Evolutionary conservation across 1,140 invertebrate species (phyloP).

Genomic region (Aphelinus certus): DNA sequence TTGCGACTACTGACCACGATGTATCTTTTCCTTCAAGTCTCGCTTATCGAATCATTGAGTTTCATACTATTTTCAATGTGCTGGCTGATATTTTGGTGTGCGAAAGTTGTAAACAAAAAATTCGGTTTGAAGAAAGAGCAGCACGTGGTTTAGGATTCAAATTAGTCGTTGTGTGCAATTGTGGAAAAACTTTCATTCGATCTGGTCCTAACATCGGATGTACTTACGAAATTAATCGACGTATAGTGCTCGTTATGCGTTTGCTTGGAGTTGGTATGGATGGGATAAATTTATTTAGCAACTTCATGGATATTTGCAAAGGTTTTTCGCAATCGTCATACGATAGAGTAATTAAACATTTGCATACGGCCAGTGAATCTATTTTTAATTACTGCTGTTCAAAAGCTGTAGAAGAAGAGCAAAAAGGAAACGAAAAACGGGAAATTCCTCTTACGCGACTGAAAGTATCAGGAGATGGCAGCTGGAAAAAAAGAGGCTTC

Average conservation of each 20-base stretch:
- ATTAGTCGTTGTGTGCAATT: not conserved
- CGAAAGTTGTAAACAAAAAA: not conserved
- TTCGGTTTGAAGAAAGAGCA: not conserved
- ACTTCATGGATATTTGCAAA: slow-evolving; percentile 38
- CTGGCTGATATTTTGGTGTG: not conserved
- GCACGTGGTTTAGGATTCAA: not conserved
- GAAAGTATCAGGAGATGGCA: slow-evolving; percentile 40
- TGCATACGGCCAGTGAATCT: no score
- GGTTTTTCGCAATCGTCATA: not conserved
- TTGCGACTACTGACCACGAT: no score
- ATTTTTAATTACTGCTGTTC: not conserved
- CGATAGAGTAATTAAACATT: no score
- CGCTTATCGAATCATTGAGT: not conserved
- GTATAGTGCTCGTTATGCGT: slow-evolving; percentile 41
- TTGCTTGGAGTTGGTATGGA: slow-evolving; percentile 40
- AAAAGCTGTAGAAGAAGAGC: slow-evolving; percentile 21
- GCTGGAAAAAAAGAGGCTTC: slow-evolving; percentile 39
- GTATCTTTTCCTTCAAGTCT: no score
- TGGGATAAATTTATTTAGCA: slow-evolving; percentile 41
- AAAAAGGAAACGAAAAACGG: slow-evolving; percentile 15
- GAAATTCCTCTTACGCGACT: slow-evolving; percentile 24
- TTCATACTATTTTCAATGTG: not conserved
- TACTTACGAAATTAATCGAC: slow-evolving; percentile 42
- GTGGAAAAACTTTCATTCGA: not conserved
- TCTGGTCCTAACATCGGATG: not conserved